Base-by-base conservation (phyloP, 1,140 invertebrate genomes). In the Apolygus lucorum region DNA sequence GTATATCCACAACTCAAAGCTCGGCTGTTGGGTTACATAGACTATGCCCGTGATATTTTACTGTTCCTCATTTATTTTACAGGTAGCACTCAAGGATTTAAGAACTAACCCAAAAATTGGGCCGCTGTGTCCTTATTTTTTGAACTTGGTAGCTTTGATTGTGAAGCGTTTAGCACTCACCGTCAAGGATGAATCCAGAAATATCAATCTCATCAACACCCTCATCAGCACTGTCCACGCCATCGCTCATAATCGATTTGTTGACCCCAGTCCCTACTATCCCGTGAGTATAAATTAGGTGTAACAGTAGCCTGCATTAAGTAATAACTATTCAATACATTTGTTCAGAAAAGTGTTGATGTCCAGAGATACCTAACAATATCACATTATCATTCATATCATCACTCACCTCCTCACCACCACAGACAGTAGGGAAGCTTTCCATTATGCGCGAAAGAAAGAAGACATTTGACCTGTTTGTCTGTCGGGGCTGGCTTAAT, bases 201-300 rank as follows among this genome's bases (percentile, higher is more conserved):
- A 74, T 62, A 63, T 62, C n/a, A 49, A 67, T 65, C 67, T 74
- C 2, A 74, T 71, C 21, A 70, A 74, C 59, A 69, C 73, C 17
- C 29, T 74, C 1, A 59, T 74, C 28, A 42, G 67, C 4, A 74
- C 73, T 28, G 68, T 71, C 11, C 66, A 74, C 49, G 73, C 73
- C 13, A 68, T 74, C 22, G 71, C 71, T 28, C 69, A 72, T 28
- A 74, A 74, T 52, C 65, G 28, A n/a, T 71, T 63, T 64, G 71
- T 74, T 54, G 73, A 74, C 52, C 71, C 71, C 24, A 74, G 73
- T 62, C 70, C 70, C 69, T 72, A 72, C 67, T 59, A 69, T 34
- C 71, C 73, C n/a, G 73, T 74, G 71, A 73, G 67, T 71, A 21
- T 63, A n/a, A n/a, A n/a, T n/a, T n/a, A n/a, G n/a, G n/a, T n/a